Conservation (phyloP, 2,113 vertebrate genomes). For the Urocynchramus pylzowi region DNA sequence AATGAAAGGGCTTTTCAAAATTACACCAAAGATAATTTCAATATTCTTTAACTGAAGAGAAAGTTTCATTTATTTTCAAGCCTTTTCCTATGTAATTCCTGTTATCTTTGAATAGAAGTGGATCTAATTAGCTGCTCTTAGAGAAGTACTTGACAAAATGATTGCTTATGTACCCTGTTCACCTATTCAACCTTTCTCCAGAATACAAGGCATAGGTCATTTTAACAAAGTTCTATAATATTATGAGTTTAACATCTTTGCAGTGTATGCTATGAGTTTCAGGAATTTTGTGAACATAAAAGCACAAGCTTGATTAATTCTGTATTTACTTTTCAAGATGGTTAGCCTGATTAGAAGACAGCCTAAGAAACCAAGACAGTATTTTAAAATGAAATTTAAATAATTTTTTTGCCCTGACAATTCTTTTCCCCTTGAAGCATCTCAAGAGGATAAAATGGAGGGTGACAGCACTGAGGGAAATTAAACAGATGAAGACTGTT, state of each 20-base stretch:
- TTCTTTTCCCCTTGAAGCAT: conserved; percentile 46
- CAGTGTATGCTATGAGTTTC: not conserved
- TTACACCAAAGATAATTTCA: not conserved
- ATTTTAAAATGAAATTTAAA: conserved; percentile 50
- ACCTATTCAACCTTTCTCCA: not conserved
- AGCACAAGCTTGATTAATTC: conserved; percentile 27
- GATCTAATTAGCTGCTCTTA: conserved; percentile 3
- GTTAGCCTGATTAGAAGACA: not conserved
- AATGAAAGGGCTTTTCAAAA: not conserved
- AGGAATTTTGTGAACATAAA: conserved; percentile 15
- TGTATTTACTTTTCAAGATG: conserved; percentile 27
- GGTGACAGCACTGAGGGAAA: conserved; percentile 27
- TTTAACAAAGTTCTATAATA: not conserved
- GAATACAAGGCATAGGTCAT: not conserved
- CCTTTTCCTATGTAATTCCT: not conserved
- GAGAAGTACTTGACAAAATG: conserved; percentile 4
- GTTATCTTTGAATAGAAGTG: not conserved
- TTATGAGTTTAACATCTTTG: not conserved
- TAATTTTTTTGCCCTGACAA: conserved; percentile 6
- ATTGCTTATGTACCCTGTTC: not conserved
- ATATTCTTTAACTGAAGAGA: not conserved
- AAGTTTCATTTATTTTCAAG: not conserved
- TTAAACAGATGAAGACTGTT: conserved; percentile 56
- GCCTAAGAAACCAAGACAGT: conserved; percentile 13
- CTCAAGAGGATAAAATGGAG: conserved; percentile 34